Percentiles rank a stretch among this genome's conserved stretches.
Conservation (phyloP, 2,888 invertebrate genomes). For the Chelonus formosanus region DNA sequence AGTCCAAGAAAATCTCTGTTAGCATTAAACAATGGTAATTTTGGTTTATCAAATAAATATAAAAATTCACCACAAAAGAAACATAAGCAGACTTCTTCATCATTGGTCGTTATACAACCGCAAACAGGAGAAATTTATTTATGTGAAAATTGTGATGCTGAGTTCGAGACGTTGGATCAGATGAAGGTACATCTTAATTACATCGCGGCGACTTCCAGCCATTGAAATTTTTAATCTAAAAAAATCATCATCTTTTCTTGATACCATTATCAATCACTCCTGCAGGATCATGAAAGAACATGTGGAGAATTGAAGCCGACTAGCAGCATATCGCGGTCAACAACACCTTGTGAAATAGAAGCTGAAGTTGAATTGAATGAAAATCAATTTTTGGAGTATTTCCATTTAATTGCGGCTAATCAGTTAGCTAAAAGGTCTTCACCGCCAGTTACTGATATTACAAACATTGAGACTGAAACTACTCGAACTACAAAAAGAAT, state of each 20-base stretch:
- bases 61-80: constrained; percentile 59
- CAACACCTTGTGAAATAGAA: constrained; percentile 51
- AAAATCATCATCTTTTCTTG: constrained; percentile 9
- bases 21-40: constrained; percentile 53
- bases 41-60: constrained; percentile 43
- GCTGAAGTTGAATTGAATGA: constrained; percentile 52
- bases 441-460: constrained; percentile 8
- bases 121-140: constrained; percentile 74
- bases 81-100: constrained; percentile 50
- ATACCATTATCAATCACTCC: constrained; percentile 26
- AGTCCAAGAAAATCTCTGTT: constrained; percentile 65
- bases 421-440: constrained; percentile 33
- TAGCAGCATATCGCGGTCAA: constrained; percentile 64
- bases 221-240: neutral
- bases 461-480: constrained; percentile 30
- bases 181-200: constrained; percentile 65
- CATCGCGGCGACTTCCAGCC: neutral
- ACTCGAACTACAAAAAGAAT: constrained; percentile 62
- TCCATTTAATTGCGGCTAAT: constrained; percentile 58
- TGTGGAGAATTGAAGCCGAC: constrained; percentile 63
- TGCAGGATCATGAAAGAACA: constrained; percentile 66
- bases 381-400: constrained; percentile 67
- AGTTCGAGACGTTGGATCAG: constrained; percentile 71
- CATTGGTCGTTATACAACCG: constrained; percentile 69
- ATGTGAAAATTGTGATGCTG: constrained; percentile 80